These are phyloP conservation scores for Dermochelys coriacea DNA, from an alignment of 2,797 vertebrate species.

Conservation along the genomic window DNA sequence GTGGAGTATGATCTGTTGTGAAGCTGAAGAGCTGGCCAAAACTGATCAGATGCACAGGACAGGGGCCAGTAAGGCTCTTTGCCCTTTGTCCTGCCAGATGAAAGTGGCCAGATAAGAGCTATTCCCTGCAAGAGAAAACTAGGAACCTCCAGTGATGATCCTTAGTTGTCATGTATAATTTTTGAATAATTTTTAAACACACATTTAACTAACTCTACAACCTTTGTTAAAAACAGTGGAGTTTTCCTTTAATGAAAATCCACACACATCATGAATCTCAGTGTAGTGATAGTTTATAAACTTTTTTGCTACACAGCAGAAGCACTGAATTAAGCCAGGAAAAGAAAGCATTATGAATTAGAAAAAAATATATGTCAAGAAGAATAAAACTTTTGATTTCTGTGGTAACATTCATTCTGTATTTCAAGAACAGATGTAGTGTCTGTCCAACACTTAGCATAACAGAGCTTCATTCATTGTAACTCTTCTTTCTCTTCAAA, in stretches of 20 bases:
- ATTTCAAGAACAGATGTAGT: conserved; percentile 32
- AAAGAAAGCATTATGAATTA: conserved; percentile 48
- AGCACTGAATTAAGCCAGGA: conserved; percentile 43
- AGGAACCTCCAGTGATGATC: fast-evolving
- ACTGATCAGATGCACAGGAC: background rate
- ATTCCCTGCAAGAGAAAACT: background rate
- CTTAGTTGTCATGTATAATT: background rate
- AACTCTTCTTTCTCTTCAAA: conserved; percentile 55
- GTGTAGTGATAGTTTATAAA: conserved; percentile 12
- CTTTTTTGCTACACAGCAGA: conserved; percentile 41
- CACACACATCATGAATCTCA: background rate
- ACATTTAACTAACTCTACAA: background rate
- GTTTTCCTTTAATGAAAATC: background rate
- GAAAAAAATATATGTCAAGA: conserved; percentile 46
- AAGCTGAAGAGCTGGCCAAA: background rate
- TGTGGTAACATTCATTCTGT: conserved; percentile 58
- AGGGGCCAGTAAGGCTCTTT: background rate
- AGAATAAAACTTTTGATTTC: conserved; percentile 65
- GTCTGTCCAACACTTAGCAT: background rate
- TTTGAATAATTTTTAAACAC: background rate
- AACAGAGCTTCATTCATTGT: conserved; percentile 39
- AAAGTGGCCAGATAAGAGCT: background rate
- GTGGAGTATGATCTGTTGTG: background rate
- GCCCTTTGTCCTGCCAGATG: background rate
- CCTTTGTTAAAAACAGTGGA: background rate